These are phyloP conservation scores for Astyanax mexicanus DNA, from an alignment of 2,797 vertebrate genomes.

Conservation along the genomic window DNA sequence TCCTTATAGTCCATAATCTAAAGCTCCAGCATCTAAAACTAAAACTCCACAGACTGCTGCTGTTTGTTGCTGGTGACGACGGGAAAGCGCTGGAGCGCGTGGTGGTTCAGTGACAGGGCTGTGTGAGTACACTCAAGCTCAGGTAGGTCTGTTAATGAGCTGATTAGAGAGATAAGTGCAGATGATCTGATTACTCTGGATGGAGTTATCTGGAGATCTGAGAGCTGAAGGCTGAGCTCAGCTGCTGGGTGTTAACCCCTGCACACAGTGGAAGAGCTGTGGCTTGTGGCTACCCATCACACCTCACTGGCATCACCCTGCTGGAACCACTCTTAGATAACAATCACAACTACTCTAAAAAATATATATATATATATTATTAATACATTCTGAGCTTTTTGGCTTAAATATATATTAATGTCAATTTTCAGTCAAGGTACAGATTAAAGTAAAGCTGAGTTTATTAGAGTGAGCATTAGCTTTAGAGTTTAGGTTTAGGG, in stretches of 20 bases:
- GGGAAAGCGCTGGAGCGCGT: no score
- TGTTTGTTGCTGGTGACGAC: no score
- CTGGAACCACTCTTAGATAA: no score
- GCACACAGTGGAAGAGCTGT: conserved; percentile 53
- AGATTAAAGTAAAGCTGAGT: not conserved
- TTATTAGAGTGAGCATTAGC: not conserved
- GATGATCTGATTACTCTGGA: no score
- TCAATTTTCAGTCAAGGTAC: not conserved
- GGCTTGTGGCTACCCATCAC: conserved; percentile 59
- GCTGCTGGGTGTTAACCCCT: not conserved
- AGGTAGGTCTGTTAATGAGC: no score
- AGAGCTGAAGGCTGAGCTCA: not conserved
- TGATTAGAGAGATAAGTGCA: no score
- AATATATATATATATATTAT: not conserved
- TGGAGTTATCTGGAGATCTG: not conserved
- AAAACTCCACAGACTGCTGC: no score
- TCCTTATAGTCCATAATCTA: no score
- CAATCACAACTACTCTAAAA: not conserved
- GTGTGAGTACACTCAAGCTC: no score
- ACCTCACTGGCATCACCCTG: conserved; percentile 29
- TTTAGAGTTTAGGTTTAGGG: not conserved
- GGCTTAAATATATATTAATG: not conserved
- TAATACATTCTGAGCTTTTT: no score
- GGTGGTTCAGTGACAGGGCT: no score
- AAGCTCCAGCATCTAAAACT: no score